Base-by-base conservation (phyloP, 1,140 invertebrate species). In the Temnothorax nylanderi region DNA sequence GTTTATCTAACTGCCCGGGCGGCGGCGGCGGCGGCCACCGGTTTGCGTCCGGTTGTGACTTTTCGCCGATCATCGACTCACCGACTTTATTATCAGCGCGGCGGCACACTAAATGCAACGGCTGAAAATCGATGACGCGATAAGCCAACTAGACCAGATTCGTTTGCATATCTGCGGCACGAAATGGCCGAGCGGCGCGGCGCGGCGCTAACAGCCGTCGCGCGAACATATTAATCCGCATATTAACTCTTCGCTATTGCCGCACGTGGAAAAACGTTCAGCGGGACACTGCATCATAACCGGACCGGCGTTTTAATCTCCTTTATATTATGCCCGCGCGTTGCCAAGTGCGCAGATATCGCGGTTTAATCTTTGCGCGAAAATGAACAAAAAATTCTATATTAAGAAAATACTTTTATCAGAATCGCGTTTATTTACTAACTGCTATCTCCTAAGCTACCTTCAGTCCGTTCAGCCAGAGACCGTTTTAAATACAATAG, bases 91-190 rank as follows among this genome's bases (percentile, higher is more conserved):
- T 84, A 84, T 84, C 80, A 37, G 54, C 37, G 37, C 80, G 80
- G 54, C 69, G 21, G 26, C 26, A 26, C 26, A 26, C 80, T 84
- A 75, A 75, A 84, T 75, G 58, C 69, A n/a, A 18, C 34, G 67
- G 41, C 51, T 54, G 44, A 84, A 84, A 84, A 84, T 84, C 80
- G 69, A 84, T 84, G 80, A 60, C n/a, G 69, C 80, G 80, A 84
- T 84, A 84, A 84, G 80, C 80, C 80, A 75, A 84, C 80, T 84
- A 75, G 80, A 84, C 80, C 69, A 49, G 69, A 84, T 75, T 84
- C 80, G 80, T 84, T 84, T 84, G 80, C 80, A 84, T 84, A 84
- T 60, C 69, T 75, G 69, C 54, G 80, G 54, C 54, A 49, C 69
- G 69, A 37, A 75, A 60, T 47, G 65, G 64, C 62, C 62, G 49